A percentile compares a stretch with the other conserved stretches of the same genome.
Evolutionary conservation across 2,797 vertebrate genomes (phyloP).

Genomic region (Paramormyrops hopkinsi): DNA sequence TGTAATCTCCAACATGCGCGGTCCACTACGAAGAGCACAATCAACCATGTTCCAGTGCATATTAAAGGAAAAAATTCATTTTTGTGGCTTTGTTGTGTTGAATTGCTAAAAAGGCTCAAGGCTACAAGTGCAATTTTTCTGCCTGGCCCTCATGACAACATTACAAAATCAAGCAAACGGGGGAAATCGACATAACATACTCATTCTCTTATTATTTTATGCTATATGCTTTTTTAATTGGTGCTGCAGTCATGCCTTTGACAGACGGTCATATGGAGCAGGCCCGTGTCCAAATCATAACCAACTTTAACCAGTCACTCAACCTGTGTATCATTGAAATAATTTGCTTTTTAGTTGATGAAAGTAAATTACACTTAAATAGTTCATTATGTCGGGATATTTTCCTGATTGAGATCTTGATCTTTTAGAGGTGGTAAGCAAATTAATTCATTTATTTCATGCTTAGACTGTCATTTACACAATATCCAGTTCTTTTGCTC

Average conservation of each 20-base stretch:
- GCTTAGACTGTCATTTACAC: conserved; percentile 59
- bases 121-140: conserved; percentile 49
- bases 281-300: conserved; percentile 51
- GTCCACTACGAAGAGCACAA: conserved; percentile 48
- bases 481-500: conserved; percentile 53
- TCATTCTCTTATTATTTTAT: conserved; percentile 43
- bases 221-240: conserved; percentile 68
- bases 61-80: conserved; percentile 47
- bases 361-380: conserved; percentile 68
- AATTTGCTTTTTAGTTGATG: conserved; percentile 81
- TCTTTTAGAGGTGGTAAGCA: conserved; percentile 45
- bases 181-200: conserved; percentile 36
- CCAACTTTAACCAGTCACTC: conserved; percentile 71
- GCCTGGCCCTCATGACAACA: conserved; percentile 45
- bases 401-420: conserved; percentile 20
- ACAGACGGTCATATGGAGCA: conserved; percentile 48
- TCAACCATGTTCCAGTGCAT: conserved; percentile 53
- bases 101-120: conserved; percentile 56
- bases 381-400: conserved; percentile 64
- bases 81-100: conserved; percentile 36
- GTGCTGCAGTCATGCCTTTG: conserved; percentile 43
- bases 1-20: conserved; percentile 51
- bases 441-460: conserved; percentile 55
- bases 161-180: conserved; percentile 58
- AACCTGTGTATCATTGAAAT: conserved; percentile 71